Evolutionary conservation across 2,113 vertebrate species (phyloP).

Genomic region (Hemiprocne comata): DNA sequence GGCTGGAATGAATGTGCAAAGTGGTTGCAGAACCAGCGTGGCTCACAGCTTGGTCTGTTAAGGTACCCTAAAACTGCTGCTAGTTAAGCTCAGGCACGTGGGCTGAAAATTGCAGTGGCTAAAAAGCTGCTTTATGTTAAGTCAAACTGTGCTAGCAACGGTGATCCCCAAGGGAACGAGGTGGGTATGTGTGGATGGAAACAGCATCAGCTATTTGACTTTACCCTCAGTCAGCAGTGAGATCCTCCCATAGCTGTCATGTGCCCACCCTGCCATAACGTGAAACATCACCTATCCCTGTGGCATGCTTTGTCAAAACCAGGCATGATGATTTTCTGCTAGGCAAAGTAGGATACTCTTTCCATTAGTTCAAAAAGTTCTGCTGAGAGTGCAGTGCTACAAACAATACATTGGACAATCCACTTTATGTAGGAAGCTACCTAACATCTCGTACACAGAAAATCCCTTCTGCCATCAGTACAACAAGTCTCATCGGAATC

Average conservation of each 20-base stretch:
- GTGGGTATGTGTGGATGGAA: background rate
- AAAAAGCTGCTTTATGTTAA: background rate
- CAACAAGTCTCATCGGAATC: rapidly evolving
- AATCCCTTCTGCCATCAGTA: background rate
- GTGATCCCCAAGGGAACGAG: background rate
- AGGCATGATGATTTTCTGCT: background rate
- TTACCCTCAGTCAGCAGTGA: background rate
- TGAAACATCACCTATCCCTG: background rate
- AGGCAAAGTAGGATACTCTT: background rate
- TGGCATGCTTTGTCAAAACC: rapidly evolving
- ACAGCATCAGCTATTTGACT: background rate
- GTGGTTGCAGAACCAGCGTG: background rate
- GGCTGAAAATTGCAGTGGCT: background rate
- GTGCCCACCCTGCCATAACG: rapidly evolving
- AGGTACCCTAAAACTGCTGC: background rate
- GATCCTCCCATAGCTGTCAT: background rate
- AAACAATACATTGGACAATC: background rate
- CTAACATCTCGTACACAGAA: rapidly evolving
- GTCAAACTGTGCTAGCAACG: background rate
- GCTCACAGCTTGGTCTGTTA: background rate
- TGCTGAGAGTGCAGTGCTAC: background rate
- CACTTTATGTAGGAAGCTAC: background rate
- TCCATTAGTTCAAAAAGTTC: background rate
- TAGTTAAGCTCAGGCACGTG: background rate
- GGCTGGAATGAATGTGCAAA: background rate